Evolutionary conservation across 2,113 vertebrate genomes (phyloP), one percentile per base, ranked within the genome.

Genomic region (Gopherus flavomarginatus): DNA sequence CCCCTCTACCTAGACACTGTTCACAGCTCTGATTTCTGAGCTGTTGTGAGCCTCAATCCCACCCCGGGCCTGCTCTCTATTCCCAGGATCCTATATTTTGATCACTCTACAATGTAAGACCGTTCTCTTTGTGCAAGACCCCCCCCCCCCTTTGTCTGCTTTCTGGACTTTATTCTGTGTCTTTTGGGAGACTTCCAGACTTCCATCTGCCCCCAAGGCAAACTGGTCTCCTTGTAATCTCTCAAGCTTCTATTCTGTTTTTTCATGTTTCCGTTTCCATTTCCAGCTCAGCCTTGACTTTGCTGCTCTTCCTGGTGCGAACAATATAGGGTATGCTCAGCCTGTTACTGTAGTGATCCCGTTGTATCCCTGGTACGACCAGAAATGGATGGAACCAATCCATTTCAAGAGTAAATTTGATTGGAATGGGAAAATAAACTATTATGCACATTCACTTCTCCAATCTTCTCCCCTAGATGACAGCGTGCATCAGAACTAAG

Each of bases 31-130:
- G 9, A 42, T 5, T 38, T 65, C 17, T 0, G 0, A 52, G n/a
- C 42, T 0, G 0, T n/a, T 6, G 1, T 11, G 59, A 3, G 5
- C n/a, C 17, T 1, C 24, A 6, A 29, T 42, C 26, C 0, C 0
- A 50, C 19, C 19, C 26, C 8, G 87, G 42, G 50, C 35, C 35
- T 44, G 22, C 49, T 52, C 38, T 35, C 44, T 44, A 24, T 44
- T 47, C 11, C 38, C 17, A 24, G 31, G 4, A n/a, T 21, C 44
- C 24, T 52, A 42, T 65, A 21, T 12, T 77, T 84, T 83, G 62
- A 62, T 72, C 38, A 47, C 35, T 69, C 35, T 69, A 17, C 65
- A 53, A 38, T n/a, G 65, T 69, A 69, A n/a, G 16, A n/a, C 16
- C 35, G 35, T 16, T 69, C 35, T 21, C 65, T 77, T 5, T 24